phyloP scores from a whole-genome alignment of 2,888 invertebrate species.

The Hanleya hanleyi region DNA sequence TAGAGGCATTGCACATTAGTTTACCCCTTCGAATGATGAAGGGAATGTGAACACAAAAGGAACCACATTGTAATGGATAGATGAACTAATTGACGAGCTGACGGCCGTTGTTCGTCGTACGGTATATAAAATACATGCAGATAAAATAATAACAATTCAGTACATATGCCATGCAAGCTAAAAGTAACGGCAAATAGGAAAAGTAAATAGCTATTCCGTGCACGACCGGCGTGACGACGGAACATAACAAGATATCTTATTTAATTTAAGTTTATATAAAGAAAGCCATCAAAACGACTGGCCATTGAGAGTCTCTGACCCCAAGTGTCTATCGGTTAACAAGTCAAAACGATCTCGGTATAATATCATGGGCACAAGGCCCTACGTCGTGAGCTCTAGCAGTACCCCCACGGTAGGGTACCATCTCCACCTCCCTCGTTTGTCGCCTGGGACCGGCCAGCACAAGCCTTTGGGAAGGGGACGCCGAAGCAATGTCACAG shows the following conservation, averaged over 20 bases:
- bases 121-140: too few species aligned
- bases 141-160: background rate
- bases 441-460: conserved; percentile 14
- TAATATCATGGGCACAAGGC: background rate
- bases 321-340: background rate
- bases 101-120: too few species aligned
- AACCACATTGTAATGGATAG: too few species aligned
- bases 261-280: background rate
- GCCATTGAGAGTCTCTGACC: conserved; percentile 1
- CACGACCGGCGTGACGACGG: background rate
- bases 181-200: background rate
- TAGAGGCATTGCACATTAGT: too few species aligned
- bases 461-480: background rate
- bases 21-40: too few species aligned
- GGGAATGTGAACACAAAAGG: too few species aligned
- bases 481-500: too few species aligned
- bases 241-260: background rate
- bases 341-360: background rate
- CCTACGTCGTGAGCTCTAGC: background rate
- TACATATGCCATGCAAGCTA: conserved; percentile 4
- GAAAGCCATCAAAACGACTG: background rate
- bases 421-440: background rate
- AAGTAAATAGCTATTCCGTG: conserved; percentile 1
- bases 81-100: too few species aligned
- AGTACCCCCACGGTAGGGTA: background rate